These are phyloP conservation scores for Drosophila affinis DNA, from an alignment of 2,888 invertebrate genomes.

Conservation along the genomic window DNA sequence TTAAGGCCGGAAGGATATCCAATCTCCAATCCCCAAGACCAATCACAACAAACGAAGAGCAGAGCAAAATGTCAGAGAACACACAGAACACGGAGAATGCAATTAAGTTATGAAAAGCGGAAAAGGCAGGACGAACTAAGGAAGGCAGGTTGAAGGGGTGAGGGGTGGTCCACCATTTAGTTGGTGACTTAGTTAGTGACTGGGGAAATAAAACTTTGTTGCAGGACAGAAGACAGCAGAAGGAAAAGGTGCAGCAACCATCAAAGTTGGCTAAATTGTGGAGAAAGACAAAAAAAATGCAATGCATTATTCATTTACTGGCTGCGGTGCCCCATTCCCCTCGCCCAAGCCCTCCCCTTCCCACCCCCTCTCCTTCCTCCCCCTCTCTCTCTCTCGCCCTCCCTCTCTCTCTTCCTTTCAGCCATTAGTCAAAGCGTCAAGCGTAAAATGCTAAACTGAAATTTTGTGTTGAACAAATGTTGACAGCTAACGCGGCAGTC, in stretches of 20 bases:
- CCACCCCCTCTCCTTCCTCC: neutral
- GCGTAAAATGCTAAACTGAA: conserved; percentile 76
- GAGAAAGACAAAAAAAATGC: conserved; percentile 24
- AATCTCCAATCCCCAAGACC: neutral
- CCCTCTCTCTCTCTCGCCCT: neutral
- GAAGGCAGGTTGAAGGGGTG: neutral
- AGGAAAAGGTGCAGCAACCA: conserved; percentile 11
- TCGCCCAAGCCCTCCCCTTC: no score
- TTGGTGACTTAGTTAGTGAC: conserved; percentile 39
- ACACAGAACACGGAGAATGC: conserved; percentile 20
- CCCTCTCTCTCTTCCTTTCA: conserved; percentile 16
- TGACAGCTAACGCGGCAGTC: conserved; percentile 62
- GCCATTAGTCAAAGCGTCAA: conserved; percentile 70
- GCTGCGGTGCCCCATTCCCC: conserved; percentile 7
- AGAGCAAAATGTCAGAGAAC: conserved; percentile 8
- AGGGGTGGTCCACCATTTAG: conserved; percentile 7
- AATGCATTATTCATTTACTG: conserved; percentile 72
- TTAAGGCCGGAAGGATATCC: conserved; percentile 10
- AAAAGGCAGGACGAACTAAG: conserved; percentile 5
- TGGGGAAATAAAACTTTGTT: conserved; percentile 47
- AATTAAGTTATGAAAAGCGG: conserved; percentile 60
- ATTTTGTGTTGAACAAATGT: conserved; percentile 76
- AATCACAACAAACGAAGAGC: conserved; percentile 12
- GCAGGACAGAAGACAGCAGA: neutral
- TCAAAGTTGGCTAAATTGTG: conserved; percentile 65